Percentiles rank a stretch among this genome's conserved stretches.
Evolutionary conservation across 2,113 vertebrate genomes (phyloP).

Genomic region (Pterocles orientalis): DNA sequence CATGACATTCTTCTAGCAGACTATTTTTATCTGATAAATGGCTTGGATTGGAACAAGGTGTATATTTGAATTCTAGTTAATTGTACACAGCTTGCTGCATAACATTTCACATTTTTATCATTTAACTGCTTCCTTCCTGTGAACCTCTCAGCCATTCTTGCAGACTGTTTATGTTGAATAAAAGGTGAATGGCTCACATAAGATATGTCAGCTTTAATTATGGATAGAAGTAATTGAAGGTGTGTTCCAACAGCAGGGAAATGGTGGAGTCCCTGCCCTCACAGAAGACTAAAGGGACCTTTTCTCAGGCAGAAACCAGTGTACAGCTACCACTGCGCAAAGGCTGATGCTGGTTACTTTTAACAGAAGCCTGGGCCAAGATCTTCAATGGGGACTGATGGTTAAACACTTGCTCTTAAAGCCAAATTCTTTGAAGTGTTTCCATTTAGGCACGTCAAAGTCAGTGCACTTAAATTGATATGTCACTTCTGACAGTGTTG

Average conservation of each 20-base stretch:
- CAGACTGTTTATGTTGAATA: constrained; percentile 1
- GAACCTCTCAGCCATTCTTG: constrained; percentile 47
- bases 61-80: constrained; percentile 94
- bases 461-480: neutral
- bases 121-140: constrained; percentile 82
- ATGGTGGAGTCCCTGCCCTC: neutral
- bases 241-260: neutral
- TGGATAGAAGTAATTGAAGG: neutral
- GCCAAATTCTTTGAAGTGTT: neutral
- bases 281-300: neutral
- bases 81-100: constrained; percentile 90
- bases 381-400: neutral
- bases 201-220: constrained; percentile 55
- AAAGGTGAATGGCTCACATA: constrained; percentile 2
- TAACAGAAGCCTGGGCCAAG: neutral
- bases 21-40: constrained; percentile 99
- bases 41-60: constrained; percentile 88
- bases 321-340: neutral
- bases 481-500: neutral
- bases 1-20: constrained; percentile 94
- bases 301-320: neutral
- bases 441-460: neutral
- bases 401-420: neutral
- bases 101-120: constrained; percentile 79
- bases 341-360: neutral